phyloP scores from a whole-genome alignment of 2,888 invertebrate genomes.

The Parnassius glacialis region DNA sequence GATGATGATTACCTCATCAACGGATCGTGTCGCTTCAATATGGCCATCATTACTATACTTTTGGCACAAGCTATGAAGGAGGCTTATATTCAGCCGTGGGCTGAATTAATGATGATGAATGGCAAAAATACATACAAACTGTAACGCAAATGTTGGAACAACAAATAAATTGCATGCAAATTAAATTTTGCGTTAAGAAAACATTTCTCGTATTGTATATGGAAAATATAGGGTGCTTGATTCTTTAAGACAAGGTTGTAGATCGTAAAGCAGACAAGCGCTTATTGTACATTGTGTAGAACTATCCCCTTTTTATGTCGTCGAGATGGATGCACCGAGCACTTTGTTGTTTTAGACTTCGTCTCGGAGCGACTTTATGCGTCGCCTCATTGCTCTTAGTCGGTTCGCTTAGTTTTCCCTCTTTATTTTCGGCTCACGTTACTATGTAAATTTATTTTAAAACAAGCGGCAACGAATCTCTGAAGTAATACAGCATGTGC shows the following conservation, averaged over 20 bases:
- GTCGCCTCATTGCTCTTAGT: constrained; percentile 76
- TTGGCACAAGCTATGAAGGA: too few species aligned
- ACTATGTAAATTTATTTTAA: constrained; percentile 72
- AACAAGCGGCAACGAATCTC: constrained; percentile 48
- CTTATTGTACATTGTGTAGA: constrained; percentile 64
- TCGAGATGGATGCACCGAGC: constrained; percentile 71
- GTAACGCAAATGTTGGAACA: too few species aligned
- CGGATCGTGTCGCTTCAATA: too few species aligned
- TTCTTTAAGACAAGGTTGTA: constrained; percentile 32
- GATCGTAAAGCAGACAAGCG: constrained; percentile 59
- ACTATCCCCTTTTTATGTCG: constrained; percentile 71
- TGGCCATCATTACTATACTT: too few species aligned
- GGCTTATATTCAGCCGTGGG: too few species aligned
- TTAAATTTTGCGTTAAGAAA: too few species aligned
- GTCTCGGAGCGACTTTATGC: constrained; percentile 74
- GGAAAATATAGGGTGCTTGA: too few species aligned
- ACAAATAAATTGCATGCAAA: too few species aligned
- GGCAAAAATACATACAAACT: too few species aligned
- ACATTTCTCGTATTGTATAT: too few species aligned
- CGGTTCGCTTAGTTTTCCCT: constrained; percentile 74
- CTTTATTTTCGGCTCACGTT: constrained; percentile 75
- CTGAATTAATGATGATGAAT: too few species aligned
- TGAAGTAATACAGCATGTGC: constrained; percentile 32
- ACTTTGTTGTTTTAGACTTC: constrained; percentile 79
- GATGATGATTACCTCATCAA: too few species aligned